Percentiles rank a stretch among this genome's conserved stretches.
Evolutionary conservation across 2,113 vertebrate species (phyloP).

Genomic region (Onychostruthus taczanowskii): DNA sequence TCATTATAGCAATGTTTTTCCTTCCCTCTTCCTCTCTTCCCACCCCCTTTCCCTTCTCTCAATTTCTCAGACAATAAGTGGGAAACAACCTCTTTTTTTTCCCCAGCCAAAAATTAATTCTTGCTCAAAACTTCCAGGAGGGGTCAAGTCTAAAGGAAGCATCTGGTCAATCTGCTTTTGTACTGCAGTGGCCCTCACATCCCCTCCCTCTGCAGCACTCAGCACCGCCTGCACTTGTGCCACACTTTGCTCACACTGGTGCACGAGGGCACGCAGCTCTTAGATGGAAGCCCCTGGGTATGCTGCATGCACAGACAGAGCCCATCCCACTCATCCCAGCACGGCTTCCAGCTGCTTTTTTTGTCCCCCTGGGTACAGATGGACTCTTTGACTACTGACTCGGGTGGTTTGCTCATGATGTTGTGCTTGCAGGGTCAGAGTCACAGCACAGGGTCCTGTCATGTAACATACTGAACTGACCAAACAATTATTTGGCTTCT

Average conservation of each 20-base stretch:
- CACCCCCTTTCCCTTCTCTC: background rate
- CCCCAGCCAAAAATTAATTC: conserved; percentile 36
- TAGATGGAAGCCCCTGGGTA: background rate
- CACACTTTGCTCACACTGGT: background rate
- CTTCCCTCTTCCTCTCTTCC: conserved; percentile 32
- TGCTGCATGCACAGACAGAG: background rate
- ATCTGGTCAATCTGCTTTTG: conserved; percentile 41
- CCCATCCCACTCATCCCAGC: background rate
- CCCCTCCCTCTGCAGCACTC: background rate
- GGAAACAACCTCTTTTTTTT: background rate
- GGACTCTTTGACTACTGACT: background rate
- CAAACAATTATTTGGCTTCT: background rate
- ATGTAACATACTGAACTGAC: background rate
- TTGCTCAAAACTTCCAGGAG: conserved; percentile 10
- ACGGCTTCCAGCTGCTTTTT: background rate
- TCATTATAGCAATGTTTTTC: background rate
- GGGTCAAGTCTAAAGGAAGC: conserved; percentile 45
- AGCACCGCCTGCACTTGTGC: background rate
- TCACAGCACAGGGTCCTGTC: background rate
- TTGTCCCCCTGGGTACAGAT: background rate
- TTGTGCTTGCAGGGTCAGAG: background rate
- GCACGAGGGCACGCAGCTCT: background rate
- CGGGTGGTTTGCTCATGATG: background rate
- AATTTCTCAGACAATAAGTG: conserved; percentile 52
- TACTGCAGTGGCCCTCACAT: background rate